Evolutionary conservation across 2,888 invertebrate species (phyloP).

Genomic region (Urechis unicinctus): DNA sequence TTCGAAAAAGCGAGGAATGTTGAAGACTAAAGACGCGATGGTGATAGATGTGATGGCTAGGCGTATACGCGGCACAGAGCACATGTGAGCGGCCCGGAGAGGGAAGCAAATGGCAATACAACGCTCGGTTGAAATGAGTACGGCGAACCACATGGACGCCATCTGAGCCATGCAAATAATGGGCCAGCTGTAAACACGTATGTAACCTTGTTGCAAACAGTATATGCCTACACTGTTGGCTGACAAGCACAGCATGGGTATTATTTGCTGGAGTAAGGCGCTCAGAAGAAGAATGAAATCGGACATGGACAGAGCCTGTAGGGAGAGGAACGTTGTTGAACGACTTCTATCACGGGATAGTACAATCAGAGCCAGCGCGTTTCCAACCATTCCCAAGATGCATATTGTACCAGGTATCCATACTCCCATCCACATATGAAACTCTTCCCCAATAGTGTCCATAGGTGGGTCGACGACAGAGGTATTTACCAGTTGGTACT

Average conservation of each 20-base stretch:
- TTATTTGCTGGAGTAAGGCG: constrained; percentile 21
- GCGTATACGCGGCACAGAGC: constrained; percentile 21
- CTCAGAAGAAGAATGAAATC: constrained; percentile 18
- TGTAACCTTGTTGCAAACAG: constrained; percentile 14
- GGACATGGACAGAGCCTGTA: constrained; percentile 21
- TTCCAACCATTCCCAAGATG: constrained; percentile 21
- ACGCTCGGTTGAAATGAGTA: constrained; percentile 42
- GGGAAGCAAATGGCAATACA: constrained; percentile 46
- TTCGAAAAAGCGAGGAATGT: constrained; percentile 37
- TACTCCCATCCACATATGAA: constrained; percentile 21
- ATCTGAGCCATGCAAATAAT: constrained; percentile 25
- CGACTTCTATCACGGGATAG: constrained; percentile 12
- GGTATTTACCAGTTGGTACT: too few species aligned
- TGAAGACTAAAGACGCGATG: constrained; percentile 26
- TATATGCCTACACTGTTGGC: constrained; percentile 13
- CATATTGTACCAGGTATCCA: constrained; percentile 20
- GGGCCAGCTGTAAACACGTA: constrained; percentile 22
- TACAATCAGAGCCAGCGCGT: constrained; percentile 18
- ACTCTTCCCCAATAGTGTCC: too few species aligned
- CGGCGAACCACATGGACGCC: constrained; percentile 42
- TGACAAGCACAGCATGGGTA: constrained; percentile 8
- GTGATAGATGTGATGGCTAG: constrained; percentile 30
- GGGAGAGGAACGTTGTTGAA: constrained; percentile 18
- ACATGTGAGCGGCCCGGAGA: constrained; percentile 29
- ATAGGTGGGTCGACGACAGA: too few species aligned